Percentiles rank a stretch among this genome's conserved stretches.
phyloP scores from a whole-genome alignment of 1,140 invertebrate species.

The Heliconius nattereri region DNA sequence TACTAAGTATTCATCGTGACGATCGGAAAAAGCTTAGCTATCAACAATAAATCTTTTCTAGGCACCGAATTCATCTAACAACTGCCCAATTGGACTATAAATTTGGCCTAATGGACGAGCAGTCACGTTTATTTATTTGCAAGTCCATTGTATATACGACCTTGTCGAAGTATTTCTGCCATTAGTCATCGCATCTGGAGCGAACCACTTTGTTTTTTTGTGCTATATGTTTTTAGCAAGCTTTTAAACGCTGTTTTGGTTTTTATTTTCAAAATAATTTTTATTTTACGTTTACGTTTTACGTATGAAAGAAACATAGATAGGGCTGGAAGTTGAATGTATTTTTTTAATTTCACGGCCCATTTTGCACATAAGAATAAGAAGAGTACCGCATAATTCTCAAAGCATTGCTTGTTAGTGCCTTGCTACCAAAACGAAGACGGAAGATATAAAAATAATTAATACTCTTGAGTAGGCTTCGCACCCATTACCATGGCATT shows the following conservation, averaged over 20 bases:
- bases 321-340: no score
- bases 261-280: neutral
- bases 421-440: no score
- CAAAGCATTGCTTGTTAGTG: no score
- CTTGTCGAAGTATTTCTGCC: constrained; percentile 22
- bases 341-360: no score
- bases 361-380: no score
- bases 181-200: constrained; percentile 27
- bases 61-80: constrained; percentile 35
- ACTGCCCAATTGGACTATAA: constrained; percentile 38
- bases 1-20: neutral
- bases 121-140: constrained; percentile 37
- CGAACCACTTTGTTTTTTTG: constrained; percentile 15
- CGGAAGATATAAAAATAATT: no score
- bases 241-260: neutral
- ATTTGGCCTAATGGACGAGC: constrained; percentile 35
- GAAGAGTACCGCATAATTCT: no score
- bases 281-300: no score
- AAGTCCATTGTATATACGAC: constrained; percentile 30
- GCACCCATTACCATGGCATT: neutral
- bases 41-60: constrained; percentile 33
- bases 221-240: neutral
- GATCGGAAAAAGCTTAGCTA: constrained; percentile 33
- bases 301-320: no score
- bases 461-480: no score